Evolutionary conservation across 2,113 vertebrate genomes (phyloP).

Genomic region (Ornithorhynchus anatinus): DNA sequence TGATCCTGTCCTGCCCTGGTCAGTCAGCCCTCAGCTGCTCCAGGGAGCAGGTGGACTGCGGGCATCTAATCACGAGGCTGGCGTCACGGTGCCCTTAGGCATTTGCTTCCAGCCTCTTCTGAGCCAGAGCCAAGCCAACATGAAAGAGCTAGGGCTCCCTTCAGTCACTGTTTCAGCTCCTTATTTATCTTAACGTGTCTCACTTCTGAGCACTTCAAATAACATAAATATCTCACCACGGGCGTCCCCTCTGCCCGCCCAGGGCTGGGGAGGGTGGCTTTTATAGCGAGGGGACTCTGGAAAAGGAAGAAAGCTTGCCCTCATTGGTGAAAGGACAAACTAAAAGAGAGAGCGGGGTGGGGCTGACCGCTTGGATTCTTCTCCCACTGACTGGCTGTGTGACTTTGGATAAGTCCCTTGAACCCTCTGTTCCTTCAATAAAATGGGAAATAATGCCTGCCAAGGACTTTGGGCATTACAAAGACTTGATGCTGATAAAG

Average conservation of each 20-base stretch:
- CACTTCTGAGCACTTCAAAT: rapidly evolving
- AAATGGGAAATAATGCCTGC: no score
- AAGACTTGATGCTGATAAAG: no score
- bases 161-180: neutral
- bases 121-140: neutral
- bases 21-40: no score
- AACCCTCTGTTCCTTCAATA: neutral
- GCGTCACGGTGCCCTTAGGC: neutral
- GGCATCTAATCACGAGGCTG: no score
- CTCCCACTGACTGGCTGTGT: neutral
- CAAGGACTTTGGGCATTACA: no score
- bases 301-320: neutral
- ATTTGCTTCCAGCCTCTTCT: no score
- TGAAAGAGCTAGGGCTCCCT: neutral
- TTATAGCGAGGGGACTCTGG: neutral
- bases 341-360: neutral
- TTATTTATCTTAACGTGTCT: neutral
- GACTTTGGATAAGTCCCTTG: neutral
- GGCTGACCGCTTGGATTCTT: rapidly evolving
- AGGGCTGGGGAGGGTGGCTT: neutral
- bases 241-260: neutral
- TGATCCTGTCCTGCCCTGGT: no score
- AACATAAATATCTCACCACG: neutral
- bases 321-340: neutral
- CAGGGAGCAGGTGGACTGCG: no score